Base-by-base conservation (phyloP, 2,797 vertebrate species). In the Microctenopoma stevenorrisi region DNA sequence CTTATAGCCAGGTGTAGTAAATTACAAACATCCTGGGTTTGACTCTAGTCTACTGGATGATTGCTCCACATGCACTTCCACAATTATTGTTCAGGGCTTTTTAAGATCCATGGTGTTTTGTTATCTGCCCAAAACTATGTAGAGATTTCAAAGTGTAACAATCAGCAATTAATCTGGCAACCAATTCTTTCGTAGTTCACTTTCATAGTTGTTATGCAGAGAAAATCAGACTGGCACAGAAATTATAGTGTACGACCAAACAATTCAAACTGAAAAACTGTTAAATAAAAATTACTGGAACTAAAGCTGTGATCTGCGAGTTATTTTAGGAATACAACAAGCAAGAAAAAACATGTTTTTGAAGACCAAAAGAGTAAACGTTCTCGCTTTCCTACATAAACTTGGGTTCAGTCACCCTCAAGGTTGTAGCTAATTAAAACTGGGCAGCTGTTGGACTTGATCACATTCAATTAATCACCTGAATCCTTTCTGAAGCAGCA, bases 401-500 rank as follows among this genome's bases (percentile, higher is more conserved):
- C 22, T 52, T 42, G 1, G 0, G 3, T 46, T 55, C 18, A 26
- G 13, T 49, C 35, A 28, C 66, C 13, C 18, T 56, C 33, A 37
- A 48, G 48, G 38, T 30, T 64, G 58, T 15, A 66, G 55, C 71
- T 74, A 44, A 53, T 72, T 65, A 56, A 79, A 74, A 69, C 40
- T 16, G 16, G 58, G 30, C 56, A 78, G 53, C 71, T 69, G 65
- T 44, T 70, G 14, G 18, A 60, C 51, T 22, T 22, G 4, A 60
- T 74, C 67, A 56, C 58, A 82, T 60, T 72, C 48, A 70, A 79
- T 77, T 64, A 71, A 65, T 74, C 75, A 64, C 49, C 55, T 15
- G 7, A 13, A 78, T 75, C 66, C 51, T 14, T 43, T 64, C 13
- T 67, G 9, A 66, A 52, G 57, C 73, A 28, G 22, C 10, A 48